These are phyloP conservation scores for Eumerus sabulonum DNA, from an alignment of 2,888 invertebrate species.

Conservation along the genomic window DNA sequence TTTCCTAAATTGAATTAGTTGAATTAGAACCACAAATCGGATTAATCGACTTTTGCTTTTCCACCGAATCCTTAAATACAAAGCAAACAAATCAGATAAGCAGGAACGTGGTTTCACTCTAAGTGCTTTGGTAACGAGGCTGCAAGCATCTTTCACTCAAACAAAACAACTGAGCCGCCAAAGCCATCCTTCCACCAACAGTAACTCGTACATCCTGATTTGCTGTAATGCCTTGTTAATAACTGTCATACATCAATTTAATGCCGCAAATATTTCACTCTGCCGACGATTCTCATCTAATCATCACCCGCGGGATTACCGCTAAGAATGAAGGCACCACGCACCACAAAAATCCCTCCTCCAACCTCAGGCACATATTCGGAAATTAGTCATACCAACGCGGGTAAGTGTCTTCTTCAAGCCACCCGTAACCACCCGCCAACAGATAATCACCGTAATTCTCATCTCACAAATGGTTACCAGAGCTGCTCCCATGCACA, in stretches of 20 bases:
- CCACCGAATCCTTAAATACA: no score
- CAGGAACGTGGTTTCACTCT: no score
- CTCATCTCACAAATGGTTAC: no score
- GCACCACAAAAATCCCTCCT: slow-evolving; percentile 21
- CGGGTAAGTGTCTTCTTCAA: background rate
- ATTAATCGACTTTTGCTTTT: no score
- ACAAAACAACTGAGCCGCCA: no score
- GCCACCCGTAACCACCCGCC: slow-evolving; percentile 4
- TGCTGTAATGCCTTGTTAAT: slow-evolving; percentile 27
- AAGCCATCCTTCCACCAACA: no score
- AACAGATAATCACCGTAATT: slow-evolving; percentile 10
- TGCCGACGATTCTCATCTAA: slow-evolving; percentile 28
- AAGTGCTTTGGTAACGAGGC: no score
- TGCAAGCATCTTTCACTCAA: no score
- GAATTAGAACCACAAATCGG: no score
- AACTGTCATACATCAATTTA: slow-evolving; percentile 27
- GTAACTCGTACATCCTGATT: slow-evolving; percentile 20
- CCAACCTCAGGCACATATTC: background rate
- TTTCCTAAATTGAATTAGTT: no score
- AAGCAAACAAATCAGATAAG: no score
- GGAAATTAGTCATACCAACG: slow-evolving; percentile 5
- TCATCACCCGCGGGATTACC: background rate
- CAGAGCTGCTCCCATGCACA: slow-evolving; percentile 2
- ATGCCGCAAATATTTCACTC: slow-evolving; percentile 37
- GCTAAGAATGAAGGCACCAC: no score